phyloP scores from a whole-genome alignment of 2,797 vertebrate species.

The Catharus ustulatus region DNA sequence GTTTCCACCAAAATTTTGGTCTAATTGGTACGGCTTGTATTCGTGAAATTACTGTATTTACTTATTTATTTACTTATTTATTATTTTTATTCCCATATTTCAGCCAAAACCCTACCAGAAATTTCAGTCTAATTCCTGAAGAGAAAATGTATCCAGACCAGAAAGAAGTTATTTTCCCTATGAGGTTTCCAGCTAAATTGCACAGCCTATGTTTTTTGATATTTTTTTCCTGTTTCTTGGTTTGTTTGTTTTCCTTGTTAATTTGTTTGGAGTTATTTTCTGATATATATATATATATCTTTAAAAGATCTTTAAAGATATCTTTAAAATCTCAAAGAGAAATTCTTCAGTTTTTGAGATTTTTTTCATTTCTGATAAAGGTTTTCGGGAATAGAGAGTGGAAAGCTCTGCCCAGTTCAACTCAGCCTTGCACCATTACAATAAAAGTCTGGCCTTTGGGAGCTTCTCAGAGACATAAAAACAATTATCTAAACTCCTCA shows the following conservation, averaged over 20 bases:
- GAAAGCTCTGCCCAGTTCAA: neutral
- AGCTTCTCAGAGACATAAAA: neutral
- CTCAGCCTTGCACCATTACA: neutral
- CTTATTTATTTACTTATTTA: neutral
- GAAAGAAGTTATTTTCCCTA: neutral
- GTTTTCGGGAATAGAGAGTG: neutral
- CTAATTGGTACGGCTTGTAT: no score
- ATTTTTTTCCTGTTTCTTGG: rapidly evolving
- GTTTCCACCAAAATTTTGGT: no score
- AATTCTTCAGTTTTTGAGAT: neutral
- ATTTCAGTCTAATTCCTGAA: neutral
- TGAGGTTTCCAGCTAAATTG: neutral
- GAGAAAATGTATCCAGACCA: rapidly evolving
- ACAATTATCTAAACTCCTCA: neutral
- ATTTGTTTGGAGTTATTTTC: neutral
- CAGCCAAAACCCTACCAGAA: neutral
- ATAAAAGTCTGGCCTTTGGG: neutral
- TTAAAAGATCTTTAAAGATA: no score
- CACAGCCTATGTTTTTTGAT: rapidly evolving
- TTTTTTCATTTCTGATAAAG: neutral
- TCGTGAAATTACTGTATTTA: no score
- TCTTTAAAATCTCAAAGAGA: neutral
- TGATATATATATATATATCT: neutral
- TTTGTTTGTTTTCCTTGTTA: neutral
- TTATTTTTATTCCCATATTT: neutral